Percentiles rank a stretch among this genome's conserved stretches.
Conservation (phyloP, 2,113 vertebrate genomes). For the Rhinolophus sinicus region DNA sequence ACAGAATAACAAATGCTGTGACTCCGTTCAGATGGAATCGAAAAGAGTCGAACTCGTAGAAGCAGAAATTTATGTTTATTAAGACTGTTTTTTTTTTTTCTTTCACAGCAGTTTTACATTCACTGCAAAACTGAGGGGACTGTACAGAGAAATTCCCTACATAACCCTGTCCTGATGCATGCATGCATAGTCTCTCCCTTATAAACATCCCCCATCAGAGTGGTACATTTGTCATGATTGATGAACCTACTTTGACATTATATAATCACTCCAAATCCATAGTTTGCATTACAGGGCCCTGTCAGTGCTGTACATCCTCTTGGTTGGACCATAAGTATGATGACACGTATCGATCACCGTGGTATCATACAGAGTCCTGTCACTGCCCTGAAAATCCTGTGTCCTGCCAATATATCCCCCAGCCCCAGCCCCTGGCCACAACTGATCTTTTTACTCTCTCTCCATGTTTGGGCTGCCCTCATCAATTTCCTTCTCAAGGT, state of each 20-base stretch:
- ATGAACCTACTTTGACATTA: not conserved
- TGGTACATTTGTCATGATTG: not conserved
- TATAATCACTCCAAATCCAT: not conserved
- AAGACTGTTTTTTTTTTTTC: not conserved
- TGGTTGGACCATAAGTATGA: not conserved
- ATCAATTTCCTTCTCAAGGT: too few species aligned
- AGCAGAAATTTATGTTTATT: not conserved
- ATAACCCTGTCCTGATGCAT: not conserved
- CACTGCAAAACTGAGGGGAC: not conserved
- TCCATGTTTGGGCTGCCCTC: not conserved
- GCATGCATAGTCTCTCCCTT: not conserved
- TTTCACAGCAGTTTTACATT: not conserved
- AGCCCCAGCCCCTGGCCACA: not conserved
- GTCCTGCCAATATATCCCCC: not conserved
- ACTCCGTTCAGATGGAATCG: not conserved
- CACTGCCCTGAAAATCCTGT: not conserved
- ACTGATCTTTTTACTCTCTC: not conserved
- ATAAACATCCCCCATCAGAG: not conserved
- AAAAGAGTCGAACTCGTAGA: not conserved
- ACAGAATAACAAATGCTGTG: not conserved
- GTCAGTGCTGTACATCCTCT: not conserved
- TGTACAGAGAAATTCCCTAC: not conserved
- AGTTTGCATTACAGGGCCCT: not conserved
- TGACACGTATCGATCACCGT: not conserved
- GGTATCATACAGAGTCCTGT: not conserved